Base-by-base conservation (phyloP, 2,888 invertebrate genomes). In the Hofmannophila pseudospretella region DNA sequence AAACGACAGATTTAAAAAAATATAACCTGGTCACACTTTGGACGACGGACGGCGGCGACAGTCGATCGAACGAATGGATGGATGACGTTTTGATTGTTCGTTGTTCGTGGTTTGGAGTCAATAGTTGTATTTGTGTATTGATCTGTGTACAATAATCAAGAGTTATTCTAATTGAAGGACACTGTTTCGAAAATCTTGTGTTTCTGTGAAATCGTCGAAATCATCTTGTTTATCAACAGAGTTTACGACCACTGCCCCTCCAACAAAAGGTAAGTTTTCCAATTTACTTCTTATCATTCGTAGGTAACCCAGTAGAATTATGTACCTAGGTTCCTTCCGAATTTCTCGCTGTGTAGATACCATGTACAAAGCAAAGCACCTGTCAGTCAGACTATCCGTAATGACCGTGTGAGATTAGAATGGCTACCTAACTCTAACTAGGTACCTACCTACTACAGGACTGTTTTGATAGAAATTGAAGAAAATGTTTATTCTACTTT, bases 71-170 rank as follows among this genome's bases (percentile, higher is more conserved):
- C 13, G 14, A 34, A 34, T 53, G 47, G 45, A 42, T 59, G 51
- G 55, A 4, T 16, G 16, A 16, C 16, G 16, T 16, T 16, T 16
- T 16, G 16, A 4, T 16, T 5, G 16, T 16, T 16, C 3, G 16
- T 4, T 16, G 16, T 4, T n/a, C 3, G 3, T 16, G 16, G 16
- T 4, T 16, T 16, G 16, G 49, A 55, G 45, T 42, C 48, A 52
- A 46, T 58, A 58, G 54, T 60, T 64, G 27, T 64, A 5, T 64
- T 33, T 60, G 58, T 66, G 56, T 68, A 69, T 69, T 61, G 67
- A 69, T 66, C 43, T 52, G 44, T 35, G 29, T 32, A 38, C 13
- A 42, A 40, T 39, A 55, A 53, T 53, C 45, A 44, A 48, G 36
- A 45, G 25, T 9, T 36, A 49, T 37, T 42, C 14, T 38, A 43